phyloP scores from a whole-genome alignment of 2,113 vertebrate species.

The Eulemur rufifrons region DNA sequence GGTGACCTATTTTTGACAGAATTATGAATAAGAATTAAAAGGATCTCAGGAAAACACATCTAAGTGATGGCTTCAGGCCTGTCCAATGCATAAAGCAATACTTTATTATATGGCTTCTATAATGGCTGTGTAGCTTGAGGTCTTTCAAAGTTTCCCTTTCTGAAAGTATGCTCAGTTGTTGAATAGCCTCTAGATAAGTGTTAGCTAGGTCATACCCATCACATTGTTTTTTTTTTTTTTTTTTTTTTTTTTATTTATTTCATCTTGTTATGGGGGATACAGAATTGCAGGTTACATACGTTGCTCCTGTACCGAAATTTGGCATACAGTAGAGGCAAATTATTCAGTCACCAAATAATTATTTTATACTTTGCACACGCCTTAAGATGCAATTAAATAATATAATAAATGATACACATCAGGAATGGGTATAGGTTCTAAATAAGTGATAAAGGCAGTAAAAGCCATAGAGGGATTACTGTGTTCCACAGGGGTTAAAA shows the following conservation, averaged over 20 bases:
- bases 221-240: neutral
- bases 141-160: neutral
- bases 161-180: neutral
- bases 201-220: neutral
- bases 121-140: neutral
- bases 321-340: neutral
- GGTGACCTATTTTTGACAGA: conserved; percentile 26
- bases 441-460: neutral
- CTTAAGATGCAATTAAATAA: conserved; percentile 22
- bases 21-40: neutral
- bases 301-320: neutral
- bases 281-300: too few relatives aligned
- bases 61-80: neutral
- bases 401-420: neutral
- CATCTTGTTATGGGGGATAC: too few relatives aligned
- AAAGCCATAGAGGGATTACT: neutral
- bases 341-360: conserved; percentile 8
- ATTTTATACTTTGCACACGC: neutral
- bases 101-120: neutral
- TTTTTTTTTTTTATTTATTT: too few relatives aligned
- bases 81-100: neutral
- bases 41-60: neutral
- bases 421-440: neutral
- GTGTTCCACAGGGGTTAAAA: neutral
- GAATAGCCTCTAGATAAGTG: neutral